Percentiles rank a stretch among this genome's conserved stretches.
Conservation (phyloP, 2,888 invertebrate species). For the Camptogramma bilineatum region DNA sequence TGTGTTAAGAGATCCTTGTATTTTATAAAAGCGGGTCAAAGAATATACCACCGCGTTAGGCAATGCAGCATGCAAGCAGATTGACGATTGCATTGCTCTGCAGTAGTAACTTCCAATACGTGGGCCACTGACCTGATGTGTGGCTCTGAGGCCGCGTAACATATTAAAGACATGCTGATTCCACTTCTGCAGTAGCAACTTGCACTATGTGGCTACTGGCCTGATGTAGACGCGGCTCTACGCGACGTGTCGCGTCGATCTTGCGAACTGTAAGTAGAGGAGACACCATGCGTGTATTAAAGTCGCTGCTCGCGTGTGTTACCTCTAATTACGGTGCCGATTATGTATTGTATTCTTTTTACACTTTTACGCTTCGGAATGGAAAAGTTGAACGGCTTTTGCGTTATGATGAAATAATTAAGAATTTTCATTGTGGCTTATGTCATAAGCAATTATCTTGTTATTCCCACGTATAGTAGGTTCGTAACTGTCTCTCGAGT, state of each 20-base stretch:
- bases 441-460: slow-evolving; percentile 49
- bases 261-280: slow-evolving; percentile 22
- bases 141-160: no score
- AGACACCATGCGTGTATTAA: slow-evolving; percentile 41
- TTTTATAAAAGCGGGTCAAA: no score
- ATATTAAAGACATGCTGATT: not conserved
- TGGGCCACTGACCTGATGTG: no score
- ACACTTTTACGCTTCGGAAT: slow-evolving; percentile 69
- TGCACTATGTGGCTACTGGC: not conserved
- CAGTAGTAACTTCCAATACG: no score
- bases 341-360: slow-evolving; percentile 74
- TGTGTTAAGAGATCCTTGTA: no score
- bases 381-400: slow-evolving; percentile 75
- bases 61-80: no score
- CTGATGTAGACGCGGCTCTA: not conserved
- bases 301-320: slow-evolving; percentile 59
- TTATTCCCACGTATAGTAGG: slow-evolving; percentile 23
- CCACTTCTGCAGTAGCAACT: not conserved
- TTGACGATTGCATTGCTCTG: no score
- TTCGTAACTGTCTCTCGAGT: not conserved
- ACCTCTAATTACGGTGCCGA: slow-evolving; percentile 64
- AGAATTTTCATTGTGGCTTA: slow-evolving; percentile 53
- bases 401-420: slow-evolving; percentile 66
- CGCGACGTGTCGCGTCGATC: not conserved
- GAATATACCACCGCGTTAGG: no score